Conservation (phyloP, 2,797 vertebrate species). For the Clangula hyemalis region DNA sequence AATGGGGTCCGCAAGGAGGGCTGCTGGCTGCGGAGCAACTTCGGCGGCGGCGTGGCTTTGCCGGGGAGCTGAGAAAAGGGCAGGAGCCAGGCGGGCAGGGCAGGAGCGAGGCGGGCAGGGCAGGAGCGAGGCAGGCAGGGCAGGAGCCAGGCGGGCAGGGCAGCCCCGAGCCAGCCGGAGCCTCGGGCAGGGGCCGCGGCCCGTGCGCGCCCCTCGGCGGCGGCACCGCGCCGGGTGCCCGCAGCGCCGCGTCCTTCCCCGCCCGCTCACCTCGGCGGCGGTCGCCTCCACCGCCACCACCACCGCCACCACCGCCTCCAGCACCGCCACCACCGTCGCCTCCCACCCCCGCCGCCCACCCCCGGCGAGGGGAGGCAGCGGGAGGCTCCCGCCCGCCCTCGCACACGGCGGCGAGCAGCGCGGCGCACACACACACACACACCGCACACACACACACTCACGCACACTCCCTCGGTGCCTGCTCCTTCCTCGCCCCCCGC, state of each 20-base stretch:
- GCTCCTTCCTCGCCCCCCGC: slow-evolving; percentile 77
- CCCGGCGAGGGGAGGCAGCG: no score
- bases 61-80: no score
- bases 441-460: slow-evolving; percentile 45
- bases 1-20: no score
- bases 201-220: slow-evolving; percentile 87
- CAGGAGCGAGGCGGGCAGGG: no score
- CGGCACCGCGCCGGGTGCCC: slow-evolving; percentile 91
- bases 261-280: slow-evolving; percentile 87
- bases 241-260: slow-evolving; percentile 88
- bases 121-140: no score
- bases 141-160: no score
- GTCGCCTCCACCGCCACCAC: slow-evolving; percentile 69
- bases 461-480: slow-evolving; percentile 48
- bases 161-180: no score
- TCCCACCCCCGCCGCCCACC: background rate
- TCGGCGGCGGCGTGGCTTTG: no score
- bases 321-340: background rate
- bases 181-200: slow-evolving; percentile 12
- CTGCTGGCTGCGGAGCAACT: no score
- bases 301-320: background rate
- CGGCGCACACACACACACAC: slow-evolving; percentile 40
- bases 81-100: no score
- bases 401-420: no score
- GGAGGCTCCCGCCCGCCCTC: no score